Evolutionary conservation across 1,140 invertebrate species (phyloP).

Genomic region (Drosophila auraria): DNA sequence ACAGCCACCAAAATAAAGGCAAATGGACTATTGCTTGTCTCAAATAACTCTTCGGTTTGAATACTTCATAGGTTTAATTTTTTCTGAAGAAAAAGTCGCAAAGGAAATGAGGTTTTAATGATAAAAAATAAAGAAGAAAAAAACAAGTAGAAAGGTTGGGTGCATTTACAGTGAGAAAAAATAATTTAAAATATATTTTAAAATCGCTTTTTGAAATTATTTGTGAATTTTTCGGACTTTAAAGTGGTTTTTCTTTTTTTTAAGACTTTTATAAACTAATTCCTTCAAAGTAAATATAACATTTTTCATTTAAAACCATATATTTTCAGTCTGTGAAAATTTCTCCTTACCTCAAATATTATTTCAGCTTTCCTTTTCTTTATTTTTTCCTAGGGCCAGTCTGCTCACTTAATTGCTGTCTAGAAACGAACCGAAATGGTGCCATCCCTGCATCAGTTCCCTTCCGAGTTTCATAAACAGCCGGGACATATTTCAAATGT

Average conservation of each 20-base stretch:
- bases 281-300: background rate
- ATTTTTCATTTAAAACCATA: background rate
- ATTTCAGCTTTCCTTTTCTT: conserved; percentile 2
- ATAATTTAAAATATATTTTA: background rate
- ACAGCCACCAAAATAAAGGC: conserved; percentile 34
- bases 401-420: conserved; percentile 57
- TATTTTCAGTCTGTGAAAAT: background rate
- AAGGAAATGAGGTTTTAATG: background rate
- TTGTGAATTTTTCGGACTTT: too few relatives aligned
- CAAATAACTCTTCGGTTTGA: background rate
- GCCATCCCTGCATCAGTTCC: background rate
- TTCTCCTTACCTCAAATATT: conserved; percentile 1
- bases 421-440: conserved; percentile 42
- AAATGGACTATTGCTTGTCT: background rate
- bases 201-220: too few relatives aligned
- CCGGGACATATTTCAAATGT: conserved; percentile 74
- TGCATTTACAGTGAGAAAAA: background rate
- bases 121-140: background rate
- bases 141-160: too few relatives aligned
- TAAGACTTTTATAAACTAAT: background rate
- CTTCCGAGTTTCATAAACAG: conserved; percentile 51
- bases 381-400: conserved; percentile 16
- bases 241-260: background rate
- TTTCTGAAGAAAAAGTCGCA: background rate
- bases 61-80: background rate